phyloP scores from a whole-genome alignment of 2,113 vertebrate genomes.

The Pollimyrus isidori region DNA sequence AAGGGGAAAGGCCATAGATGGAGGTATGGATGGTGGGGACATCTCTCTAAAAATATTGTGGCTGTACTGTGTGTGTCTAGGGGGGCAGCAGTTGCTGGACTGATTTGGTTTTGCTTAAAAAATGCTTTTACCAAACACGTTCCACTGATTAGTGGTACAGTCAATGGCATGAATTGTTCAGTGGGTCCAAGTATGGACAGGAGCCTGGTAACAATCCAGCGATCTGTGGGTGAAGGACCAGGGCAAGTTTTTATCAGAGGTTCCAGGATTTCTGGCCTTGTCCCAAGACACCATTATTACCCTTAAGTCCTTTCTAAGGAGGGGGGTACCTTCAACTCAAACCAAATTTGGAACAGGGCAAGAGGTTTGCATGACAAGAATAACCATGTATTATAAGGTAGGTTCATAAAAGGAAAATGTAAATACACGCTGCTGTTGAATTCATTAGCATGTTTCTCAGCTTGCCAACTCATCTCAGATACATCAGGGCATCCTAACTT shows the following conservation, averaged over 20 bases:
- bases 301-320: neutral
- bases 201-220: neutral
- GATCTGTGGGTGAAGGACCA: neutral
- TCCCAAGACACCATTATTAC: neutral
- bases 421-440: neutral
- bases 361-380: slow-evolving; percentile 41
- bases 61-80: neutral
- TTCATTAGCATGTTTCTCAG: neutral
- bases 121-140: neutral
- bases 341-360: slow-evolving; percentile 53
- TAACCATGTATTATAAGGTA: neutral
- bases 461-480: neutral
- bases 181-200: neutral
- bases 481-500: neutral
- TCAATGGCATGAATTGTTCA: neutral
- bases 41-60: no score
- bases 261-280: neutral
- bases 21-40: neutral
- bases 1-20: neutral
- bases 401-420: neutral
- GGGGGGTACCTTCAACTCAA: slow-evolving; percentile 34
- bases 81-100: neutral
- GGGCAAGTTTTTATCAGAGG: neutral
- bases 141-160: neutral
- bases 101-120: neutral